Base-by-base conservation (phyloP, 1,140 invertebrate species). In the Sarcophaga peregrina region DNA sequence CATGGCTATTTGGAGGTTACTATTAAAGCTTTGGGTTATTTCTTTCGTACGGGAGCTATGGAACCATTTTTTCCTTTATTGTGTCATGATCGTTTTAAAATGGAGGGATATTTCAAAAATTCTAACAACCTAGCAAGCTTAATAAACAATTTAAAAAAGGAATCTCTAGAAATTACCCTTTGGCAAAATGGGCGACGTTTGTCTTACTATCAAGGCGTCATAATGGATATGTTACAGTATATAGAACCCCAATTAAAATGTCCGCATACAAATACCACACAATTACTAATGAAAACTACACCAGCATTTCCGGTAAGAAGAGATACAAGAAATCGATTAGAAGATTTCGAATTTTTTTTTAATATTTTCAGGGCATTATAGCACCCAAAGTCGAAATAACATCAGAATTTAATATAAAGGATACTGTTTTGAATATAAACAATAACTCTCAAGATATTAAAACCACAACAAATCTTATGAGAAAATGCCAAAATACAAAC, bases 111-210 rank as follows among this genome's bases (percentile, higher is more conserved):
- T 25, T 90, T 90, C 13, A 87, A 86, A 80, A 84, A 83, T 47
- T 85, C 88, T 0, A 80, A 80, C 3, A 87, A 85, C 8, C 9
- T 87, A 45, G 83, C 82, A n/a, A 83, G 87, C 8, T 84, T 90
- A 83, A 87, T 87, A 15, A 73, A 85, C 0, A 54, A 88, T 0
- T 82, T 90, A 8, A 84, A 84, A 45, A 73, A 85, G 0, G 89
- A 90, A 74, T 81, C 86, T 48, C 72, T 90, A 15, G 88, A 90
- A 82, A 88, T 90, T 62, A 87, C 89, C 0, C 78, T 90, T 5
- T 90, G 89, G 89, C 89, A 90, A 80, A 90, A 87, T 75, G 88
- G 89, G 8, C 85, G 89, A 0, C 80, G 89, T 5, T 54, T 90
- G 37, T 88, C 89, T 11, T 89, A 89, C 81, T 90, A 86, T 54